Conservation (phyloP, 2,113 vertebrate species). For the Cryptotis parvus region DNA sequence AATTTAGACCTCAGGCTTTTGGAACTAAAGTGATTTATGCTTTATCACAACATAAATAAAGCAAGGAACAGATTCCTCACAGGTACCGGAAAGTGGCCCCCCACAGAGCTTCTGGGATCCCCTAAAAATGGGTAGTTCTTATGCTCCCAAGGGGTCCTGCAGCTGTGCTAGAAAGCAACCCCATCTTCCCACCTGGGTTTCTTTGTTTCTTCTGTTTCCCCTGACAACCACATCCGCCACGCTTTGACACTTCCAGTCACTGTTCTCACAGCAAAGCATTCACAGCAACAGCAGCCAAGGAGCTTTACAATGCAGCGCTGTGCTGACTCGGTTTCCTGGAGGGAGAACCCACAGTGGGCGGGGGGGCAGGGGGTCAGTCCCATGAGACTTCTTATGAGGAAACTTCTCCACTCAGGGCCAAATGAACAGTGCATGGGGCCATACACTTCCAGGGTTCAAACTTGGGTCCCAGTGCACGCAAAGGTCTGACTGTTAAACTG, state of each 20-base stretch:
- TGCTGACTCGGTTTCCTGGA: neutral
- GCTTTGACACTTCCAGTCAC: conserved; percentile 30
- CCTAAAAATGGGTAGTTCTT: neutral
- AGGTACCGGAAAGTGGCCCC: neutral
- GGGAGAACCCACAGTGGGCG: neutral
- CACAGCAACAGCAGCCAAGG: neutral
- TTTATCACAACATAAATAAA: neutral
- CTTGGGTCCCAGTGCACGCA: too few relatives aligned
- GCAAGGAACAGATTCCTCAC: neutral
- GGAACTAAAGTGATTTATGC: neutral
- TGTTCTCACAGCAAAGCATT: neutral
- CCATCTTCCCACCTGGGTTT: neutral
- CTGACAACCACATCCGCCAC: neutral
- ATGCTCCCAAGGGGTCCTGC: neutral
- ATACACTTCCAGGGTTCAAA: too few relatives aligned
- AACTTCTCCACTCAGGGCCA: too few relatives aligned
- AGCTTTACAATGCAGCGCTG: neutral
- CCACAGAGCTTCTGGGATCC: neutral
- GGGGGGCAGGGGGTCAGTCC: neutral
- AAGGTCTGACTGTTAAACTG: neutral
- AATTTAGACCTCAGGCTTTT: neutral
- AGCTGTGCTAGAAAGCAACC: neutral
- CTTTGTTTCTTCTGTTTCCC: neutral
- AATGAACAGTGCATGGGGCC: too few relatives aligned
- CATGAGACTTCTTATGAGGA: neutral